Percentiles rank a stretch among this genome's conserved stretches.
Evolutionary conservation across 1,140 invertebrate species (phyloP).

Genomic region (Olivierus martensii): DNA sequence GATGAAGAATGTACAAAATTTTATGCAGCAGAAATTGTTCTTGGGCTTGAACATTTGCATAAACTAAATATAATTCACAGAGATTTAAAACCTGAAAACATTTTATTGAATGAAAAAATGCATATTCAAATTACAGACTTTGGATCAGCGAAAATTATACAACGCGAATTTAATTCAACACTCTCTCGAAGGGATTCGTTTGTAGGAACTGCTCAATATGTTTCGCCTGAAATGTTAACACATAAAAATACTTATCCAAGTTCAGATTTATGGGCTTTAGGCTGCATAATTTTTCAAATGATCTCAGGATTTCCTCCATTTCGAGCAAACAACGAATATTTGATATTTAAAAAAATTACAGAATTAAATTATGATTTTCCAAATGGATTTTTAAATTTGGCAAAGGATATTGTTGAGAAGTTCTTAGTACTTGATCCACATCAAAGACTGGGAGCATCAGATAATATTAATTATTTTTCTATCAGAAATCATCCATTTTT

Average conservation of each 20-base stretch:
- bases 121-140: constrained; percentile 96
- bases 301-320: constrained; percentile 85
- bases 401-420: constrained; percentile 74
- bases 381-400: constrained; percentile 66
- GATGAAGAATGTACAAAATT: constrained; percentile 77
- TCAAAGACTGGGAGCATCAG: constrained; percentile 64
- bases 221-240: constrained; percentile 86
- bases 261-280: constrained; percentile 95
- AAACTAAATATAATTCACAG: constrained; percentile 74
- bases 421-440: constrained; percentile 66
- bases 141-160: constrained; percentile 81
- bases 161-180: no score
- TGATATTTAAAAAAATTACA: constrained; percentile 92
- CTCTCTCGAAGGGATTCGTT: constrained; percentile 19
- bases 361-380: constrained; percentile 86
- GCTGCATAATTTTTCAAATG: constrained; percentile 97
- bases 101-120: constrained; percentile 74
- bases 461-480: constrained; percentile 56
- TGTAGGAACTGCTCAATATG: constrained; percentile 88
- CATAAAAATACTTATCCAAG: constrained; percentile 58
- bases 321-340: constrained; percentile 80
- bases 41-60: constrained; percentile 89
- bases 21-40: constrained; percentile 83
- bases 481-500: constrained; percentile 80
- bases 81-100: constrained; percentile 46